Conservation (phyloP, 2,797 vertebrate genomes). For the Chaetophractus vellerosus region DNA sequence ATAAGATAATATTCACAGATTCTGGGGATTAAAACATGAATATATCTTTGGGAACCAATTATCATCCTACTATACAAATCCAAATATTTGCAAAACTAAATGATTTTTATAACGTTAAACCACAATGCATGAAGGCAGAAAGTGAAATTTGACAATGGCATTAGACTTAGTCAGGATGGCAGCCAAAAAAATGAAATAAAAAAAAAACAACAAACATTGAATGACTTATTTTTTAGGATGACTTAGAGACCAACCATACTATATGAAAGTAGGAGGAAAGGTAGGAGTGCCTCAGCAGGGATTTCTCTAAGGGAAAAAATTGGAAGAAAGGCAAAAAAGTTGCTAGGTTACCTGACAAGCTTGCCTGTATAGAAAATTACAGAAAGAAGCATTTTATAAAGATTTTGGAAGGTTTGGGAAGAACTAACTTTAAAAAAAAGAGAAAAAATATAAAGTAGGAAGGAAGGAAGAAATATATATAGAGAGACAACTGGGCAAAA, state of each 20-base stretch:
- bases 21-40: not conserved
- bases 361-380: not conserved
- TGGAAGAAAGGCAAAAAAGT: not conserved
- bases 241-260: not conserved
- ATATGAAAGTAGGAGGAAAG: not conserved
- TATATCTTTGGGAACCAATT: not conserved
- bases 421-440: not conserved
- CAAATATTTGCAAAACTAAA: conserved; percentile 19
- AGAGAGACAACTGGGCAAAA: not conserved
- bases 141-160: not conserved
- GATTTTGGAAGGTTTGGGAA: not conserved
- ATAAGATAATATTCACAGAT: not conserved
- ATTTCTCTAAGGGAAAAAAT: not conserved
- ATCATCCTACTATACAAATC: not conserved
- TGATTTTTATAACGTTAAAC: not conserved
- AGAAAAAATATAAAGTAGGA: not conserved
- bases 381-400: conserved; percentile 15
- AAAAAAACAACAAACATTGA: not conserved
- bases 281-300: not conserved
- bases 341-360: not conserved
- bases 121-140: not conserved
- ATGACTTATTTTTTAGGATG: not conserved
- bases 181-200: not conserved
- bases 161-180: not conserved
- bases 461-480: accelerated